Evolutionary conservation across 2,113 vertebrate species (phyloP).

Genomic region (Xerus inauris): DNA sequence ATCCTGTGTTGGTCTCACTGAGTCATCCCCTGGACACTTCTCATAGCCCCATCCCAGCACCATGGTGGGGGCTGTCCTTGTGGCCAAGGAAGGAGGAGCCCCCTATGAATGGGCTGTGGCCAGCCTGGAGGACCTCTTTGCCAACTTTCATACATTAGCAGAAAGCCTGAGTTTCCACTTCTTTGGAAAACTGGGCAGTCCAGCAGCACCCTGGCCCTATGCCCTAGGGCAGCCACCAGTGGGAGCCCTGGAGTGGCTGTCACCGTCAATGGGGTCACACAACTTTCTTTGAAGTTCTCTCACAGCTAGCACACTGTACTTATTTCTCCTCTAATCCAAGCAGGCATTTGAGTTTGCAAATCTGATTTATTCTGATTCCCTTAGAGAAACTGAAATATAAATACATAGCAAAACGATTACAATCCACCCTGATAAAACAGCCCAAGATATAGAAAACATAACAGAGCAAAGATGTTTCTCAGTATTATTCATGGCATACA

Average conservation of each 20-base stretch:
- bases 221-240: not conserved
- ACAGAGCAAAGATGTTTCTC: not conserved
- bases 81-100: not conserved
- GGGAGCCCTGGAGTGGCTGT: not conserved
- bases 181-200: not conserved
- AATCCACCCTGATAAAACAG: not conserved
- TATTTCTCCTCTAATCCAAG: not conserved
- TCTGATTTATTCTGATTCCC: not conserved
- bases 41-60: not conserved
- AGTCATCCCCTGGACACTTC: accelerated
- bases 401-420: not conserved
- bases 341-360: not conserved
- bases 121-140: too few species aligned
- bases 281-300: not conserved
- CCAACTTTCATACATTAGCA: not conserved
- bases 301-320: not conserved
- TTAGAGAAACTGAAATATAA: not conserved
- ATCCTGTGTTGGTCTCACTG: not conserved
- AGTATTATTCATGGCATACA: not conserved
- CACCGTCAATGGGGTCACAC: not conserved
- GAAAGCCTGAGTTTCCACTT: not conserved
- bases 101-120: not conserved
- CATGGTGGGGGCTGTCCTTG: not conserved
- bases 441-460: not conserved
- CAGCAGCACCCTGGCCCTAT: not conserved